These are phyloP conservation scores for Unio pictorum DNA, from an alignment of 2,888 invertebrate genomes.

Conservation along the genomic window DNA sequence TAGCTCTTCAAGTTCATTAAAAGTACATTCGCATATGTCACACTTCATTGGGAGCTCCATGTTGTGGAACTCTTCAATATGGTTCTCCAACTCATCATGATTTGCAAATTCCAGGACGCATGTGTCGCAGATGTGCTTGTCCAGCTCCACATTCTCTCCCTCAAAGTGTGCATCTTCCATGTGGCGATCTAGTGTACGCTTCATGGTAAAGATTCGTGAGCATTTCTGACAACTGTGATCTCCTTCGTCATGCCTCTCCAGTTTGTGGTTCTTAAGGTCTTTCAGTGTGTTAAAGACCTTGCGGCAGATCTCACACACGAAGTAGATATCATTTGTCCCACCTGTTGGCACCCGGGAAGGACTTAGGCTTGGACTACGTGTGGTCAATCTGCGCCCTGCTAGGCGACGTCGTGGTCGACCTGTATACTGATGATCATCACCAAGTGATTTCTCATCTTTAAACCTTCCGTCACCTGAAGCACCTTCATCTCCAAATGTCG, in stretches of 20 bases:
- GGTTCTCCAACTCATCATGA: slow-evolving; percentile 14
- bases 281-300: slow-evolving; percentile 26
- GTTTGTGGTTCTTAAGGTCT: slow-evolving; percentile 26
- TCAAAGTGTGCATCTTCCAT: slow-evolving; percentile 23
- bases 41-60: slow-evolving; percentile 34
- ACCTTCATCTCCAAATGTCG: too few relatives aligned
- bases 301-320: slow-evolving; percentile 34
- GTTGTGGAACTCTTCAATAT: slow-evolving; percentile 25
- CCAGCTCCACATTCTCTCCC: slow-evolving; percentile 10
- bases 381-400: too few relatives aligned
- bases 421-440: too few relatives aligned
- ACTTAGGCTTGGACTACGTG: too few relatives aligned
- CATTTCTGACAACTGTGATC: slow-evolving; percentile 28
- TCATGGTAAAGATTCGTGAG: slow-evolving; percentile 28
- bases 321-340: not conserved
- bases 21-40: slow-evolving; percentile 35
- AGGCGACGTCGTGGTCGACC: too few relatives aligned
- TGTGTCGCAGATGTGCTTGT: slow-evolving; percentile 27
- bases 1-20: slow-evolving; percentile 16
- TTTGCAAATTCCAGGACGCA: slow-evolving; percentile 23
- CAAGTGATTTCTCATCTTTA: too few relatives aligned
- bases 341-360: too few relatives aligned
- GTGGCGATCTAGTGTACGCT: slow-evolving; percentile 25
- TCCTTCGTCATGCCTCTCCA: slow-evolving; percentile 21
- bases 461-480: too few relatives aligned